A percentile compares a stretch with the other conserved stretches of the same genome.
phyloP scores from a whole-genome alignment of 2,797 vertebrate species.

The Ispidina lecontei region DNA sequence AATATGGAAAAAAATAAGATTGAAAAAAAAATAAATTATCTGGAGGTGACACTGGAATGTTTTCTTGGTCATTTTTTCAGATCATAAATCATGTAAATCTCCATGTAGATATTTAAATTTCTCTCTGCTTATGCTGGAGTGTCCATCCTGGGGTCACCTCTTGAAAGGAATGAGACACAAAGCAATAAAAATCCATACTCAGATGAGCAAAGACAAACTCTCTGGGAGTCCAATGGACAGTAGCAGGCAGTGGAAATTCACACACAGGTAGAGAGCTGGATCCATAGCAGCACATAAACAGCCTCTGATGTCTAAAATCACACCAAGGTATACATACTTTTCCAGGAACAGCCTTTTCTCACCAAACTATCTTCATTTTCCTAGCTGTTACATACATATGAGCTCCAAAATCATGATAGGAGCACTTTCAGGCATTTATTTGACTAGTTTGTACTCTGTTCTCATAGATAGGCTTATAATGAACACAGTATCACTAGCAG shows the following conservation, averaged over 20 bases:
- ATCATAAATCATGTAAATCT: not conserved
- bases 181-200: not conserved
- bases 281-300: too few species aligned
- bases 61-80: not conserved
- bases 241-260: not conserved
- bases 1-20: not conserved
- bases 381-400: not conserved
- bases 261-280: not conserved
- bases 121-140: not conserved
- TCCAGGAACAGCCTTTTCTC: not conserved
- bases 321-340: not conserved
- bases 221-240: not conserved
- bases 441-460: not conserved
- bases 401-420: not conserved
- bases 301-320: not conserved
- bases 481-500: not conserved
- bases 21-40: not conserved
- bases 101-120: not conserved
- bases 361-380: not conserved
- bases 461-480: not conserved
- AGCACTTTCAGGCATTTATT: not conserved
- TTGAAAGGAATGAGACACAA: not conserved
- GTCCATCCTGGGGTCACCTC: not conserved
- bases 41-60: not conserved
- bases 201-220: not conserved